Base-by-base conservation (phyloP, 2,113 vertebrate genomes). In the Gallinago media region DNA sequence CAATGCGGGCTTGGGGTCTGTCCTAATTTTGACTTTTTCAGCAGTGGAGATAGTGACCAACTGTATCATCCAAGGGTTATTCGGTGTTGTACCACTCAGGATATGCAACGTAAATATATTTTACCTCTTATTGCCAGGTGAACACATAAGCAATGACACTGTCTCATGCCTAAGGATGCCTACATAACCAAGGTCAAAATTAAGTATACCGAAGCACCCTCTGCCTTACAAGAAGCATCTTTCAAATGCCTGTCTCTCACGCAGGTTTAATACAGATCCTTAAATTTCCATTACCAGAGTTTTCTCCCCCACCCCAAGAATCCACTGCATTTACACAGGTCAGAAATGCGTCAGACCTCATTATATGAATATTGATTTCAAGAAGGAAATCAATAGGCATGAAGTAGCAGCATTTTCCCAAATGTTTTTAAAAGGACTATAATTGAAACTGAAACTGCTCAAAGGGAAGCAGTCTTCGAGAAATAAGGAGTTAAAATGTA, bases 321-420 rank as follows among this genome's bases (percentile, higher is more conserved):
- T 92, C 90, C 89, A 86, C 56, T 84, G 81, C 82, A 78, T 90
- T 94, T 88, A 90, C 76, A 73, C 50, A 52, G 87, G 91, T 97
- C 87, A 96, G 65, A 95, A 94, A 84, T 7, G 3, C 11, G 0
- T 90, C 79, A 93, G 88, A 93, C 58, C 92, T 96, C 94, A 93
- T 96, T 95, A 94, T 94, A 94, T 91, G 75, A 93, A 91, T 92
- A 96, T 93, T 93, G 96, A 97, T 96, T 96, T 61, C 89, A 94
- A 82, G 81, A 82, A 79, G 73, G 62, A 86, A 88, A 95, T 95
- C 91, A 89, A 96, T 96, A 92, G 38, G 55, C 54, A 70, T 50
- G 63, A 86, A 62, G 88, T 29, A 95, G 56, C 47, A 90, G 94
- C 76, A 74, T 95, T 93, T 93, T 96, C 50, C 54, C 63, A 86